These are phyloP conservation scores for Philonicus albiceps DNA, from an alignment of 2,888 invertebrate species.

Conservation along the genomic window DNA sequence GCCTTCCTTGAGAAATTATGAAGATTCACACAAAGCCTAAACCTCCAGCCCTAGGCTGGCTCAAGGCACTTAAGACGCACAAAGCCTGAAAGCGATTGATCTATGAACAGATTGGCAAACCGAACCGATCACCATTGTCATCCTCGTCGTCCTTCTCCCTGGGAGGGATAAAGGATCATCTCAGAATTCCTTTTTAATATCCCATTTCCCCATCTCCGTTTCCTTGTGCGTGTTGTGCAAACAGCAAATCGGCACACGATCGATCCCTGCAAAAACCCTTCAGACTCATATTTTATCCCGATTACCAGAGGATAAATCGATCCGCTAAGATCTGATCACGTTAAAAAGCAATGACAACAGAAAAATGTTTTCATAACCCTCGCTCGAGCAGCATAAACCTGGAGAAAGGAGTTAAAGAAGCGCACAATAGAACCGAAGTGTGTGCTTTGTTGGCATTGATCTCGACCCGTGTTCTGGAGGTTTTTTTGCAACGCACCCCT, in stretches of 20 bases:
- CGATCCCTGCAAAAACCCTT: slow-evolving; percentile 8
- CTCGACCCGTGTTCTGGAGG: neutral
- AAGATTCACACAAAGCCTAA: slow-evolving; percentile 17
- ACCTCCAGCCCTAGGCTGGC: neutral
- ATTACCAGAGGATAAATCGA: slow-evolving; percentile 40
- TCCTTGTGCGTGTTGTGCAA: slow-evolving; percentile 11
- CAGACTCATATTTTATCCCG: slow-evolving; percentile 3
- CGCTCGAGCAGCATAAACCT: neutral
- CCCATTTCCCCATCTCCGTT: neutral
- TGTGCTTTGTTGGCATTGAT: neutral
- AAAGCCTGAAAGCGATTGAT: neutral
- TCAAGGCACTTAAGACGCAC: neutral
- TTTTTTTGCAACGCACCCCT: slow-evolving; percentile 10
- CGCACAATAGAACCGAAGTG: neutral
- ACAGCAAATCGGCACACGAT: slow-evolving; percentile 39
- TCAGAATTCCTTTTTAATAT: slow-evolving; percentile 26
- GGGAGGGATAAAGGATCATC: neutral
- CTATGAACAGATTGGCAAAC: slow-evolving; percentile 17
- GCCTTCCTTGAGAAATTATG: slow-evolving; percentile 26
- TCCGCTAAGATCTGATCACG: slow-evolving; percentile 26
- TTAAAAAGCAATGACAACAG: slow-evolving; percentile 35
- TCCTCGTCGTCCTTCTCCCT: neutral
- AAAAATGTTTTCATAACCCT: slow-evolving; percentile 12
- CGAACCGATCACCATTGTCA: neutral
- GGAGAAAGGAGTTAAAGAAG: neutral